Percentiles rank a stretch among this genome's conserved stretches.
phyloP scores from a whole-genome alignment of 2,797 vertebrate genomes.

The Diplodus sargus region DNA sequence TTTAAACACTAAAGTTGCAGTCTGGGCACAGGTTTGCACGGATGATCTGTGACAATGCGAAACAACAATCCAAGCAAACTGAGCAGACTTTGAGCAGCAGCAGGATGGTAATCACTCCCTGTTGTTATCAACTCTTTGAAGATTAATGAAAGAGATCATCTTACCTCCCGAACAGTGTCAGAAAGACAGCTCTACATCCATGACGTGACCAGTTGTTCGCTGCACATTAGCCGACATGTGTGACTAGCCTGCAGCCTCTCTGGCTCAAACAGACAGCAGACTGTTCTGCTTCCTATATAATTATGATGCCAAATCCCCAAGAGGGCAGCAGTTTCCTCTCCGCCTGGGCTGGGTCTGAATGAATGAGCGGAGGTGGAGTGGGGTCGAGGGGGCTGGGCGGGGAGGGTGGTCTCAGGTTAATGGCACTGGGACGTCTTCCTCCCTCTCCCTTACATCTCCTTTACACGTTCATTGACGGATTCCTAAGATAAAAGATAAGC shows the following conservation, averaged over 20 bases:
- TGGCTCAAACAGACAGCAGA: conserved; percentile 59
- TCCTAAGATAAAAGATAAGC: conserved; percentile 36
- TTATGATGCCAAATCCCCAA: conserved; percentile 66
- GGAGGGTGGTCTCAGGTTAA: conserved; percentile 58
- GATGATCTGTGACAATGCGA: background rate
- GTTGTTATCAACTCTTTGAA: conserved; percentile 17
- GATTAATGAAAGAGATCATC: conserved; percentile 37
- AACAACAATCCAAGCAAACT: background rate
- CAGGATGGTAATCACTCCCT: conserved; percentile 8
- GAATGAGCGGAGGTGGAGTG: conserved; percentile 46
- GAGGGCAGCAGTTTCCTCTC: conserved; percentile 75
- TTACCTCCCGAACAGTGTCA: conserved; percentile 72
- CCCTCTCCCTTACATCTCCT: conserved; percentile 25
- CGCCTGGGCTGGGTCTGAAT: conserved; percentile 47
- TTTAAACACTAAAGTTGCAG: background rate
- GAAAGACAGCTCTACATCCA: conserved; percentile 51
- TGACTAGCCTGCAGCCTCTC: conserved; percentile 50
- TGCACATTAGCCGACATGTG: conserved; percentile 26
- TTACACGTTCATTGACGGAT: conserved; percentile 52
- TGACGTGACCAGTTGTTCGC: conserved; percentile 16
- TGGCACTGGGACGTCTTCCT: conserved; percentile 39
- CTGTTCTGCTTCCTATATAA: conserved; percentile 74
- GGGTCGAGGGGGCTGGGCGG: conserved; percentile 19
- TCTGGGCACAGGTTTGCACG: conserved; percentile 16
- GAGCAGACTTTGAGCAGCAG: conserved; percentile 17